These are phyloP conservation scores for Schizopygopsis malacanthus DNA, from an alignment of 2,797 vertebrate genomes.

Conservation along the genomic window DNA sequence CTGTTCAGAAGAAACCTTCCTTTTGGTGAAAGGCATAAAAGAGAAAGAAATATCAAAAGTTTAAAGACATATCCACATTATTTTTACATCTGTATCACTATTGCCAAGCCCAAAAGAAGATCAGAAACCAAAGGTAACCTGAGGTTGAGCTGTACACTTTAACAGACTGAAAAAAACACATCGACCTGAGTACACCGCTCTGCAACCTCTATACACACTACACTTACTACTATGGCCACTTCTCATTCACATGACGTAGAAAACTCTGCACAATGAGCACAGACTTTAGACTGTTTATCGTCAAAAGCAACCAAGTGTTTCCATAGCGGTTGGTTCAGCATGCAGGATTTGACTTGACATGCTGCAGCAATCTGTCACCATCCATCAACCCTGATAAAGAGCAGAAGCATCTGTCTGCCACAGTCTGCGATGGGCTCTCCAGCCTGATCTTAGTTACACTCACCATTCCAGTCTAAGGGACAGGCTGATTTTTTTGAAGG, in stretches of 20 bases:
- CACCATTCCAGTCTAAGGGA: background rate
- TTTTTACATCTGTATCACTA: conserved; percentile 33
- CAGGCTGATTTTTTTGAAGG: background rate
- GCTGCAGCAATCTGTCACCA: conserved; percentile 27
- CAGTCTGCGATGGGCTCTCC: conserved; percentile 14
- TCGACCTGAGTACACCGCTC: background rate
- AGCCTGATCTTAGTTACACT: background rate
- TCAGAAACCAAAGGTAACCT: conserved; percentile 22
- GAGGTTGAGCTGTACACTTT: background rate
- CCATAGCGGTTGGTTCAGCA: conserved; percentile 2
- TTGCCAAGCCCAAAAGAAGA: conserved; percentile 4
- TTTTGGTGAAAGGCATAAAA: conserved; percentile 51
- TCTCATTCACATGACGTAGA: background rate
- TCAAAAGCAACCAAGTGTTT: conserved; percentile 5
- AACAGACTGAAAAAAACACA: background rate
- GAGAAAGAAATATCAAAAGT: conserved; percentile 40
- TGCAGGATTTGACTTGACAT: conserved; percentile 10
- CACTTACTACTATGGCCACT: background rate
- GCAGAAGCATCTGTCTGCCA: conserved; percentile 33
- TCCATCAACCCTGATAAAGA: conserved; percentile 43
- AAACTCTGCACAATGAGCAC: background rate
- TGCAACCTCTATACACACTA: background rate
- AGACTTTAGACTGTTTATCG: background rate
- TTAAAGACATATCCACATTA: conserved; percentile 25
- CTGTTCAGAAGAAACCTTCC: conserved; percentile 51